Base-by-base conservation (phyloP, 2,888 invertebrate species). In the Galerucella pusilla region DNA sequence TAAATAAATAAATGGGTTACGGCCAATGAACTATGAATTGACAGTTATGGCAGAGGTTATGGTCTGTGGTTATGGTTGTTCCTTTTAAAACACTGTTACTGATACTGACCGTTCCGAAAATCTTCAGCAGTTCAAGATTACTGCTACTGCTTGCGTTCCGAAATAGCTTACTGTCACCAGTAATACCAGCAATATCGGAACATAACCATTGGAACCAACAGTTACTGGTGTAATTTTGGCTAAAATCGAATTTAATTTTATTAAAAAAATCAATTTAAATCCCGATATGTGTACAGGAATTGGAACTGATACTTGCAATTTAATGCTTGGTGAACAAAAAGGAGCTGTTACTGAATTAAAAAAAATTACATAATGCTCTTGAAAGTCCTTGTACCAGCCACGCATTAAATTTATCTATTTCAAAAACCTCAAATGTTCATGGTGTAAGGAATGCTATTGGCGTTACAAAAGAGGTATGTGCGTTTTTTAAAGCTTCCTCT, bases 401-500 rank as follows among this genome's bases (percentile, higher is more conserved):
- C 28, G 28, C 67, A 54, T 46, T 71, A 28, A 75, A 75, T 71
- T 61, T 71, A 67, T 67, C 71, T 20, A 35, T 71, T 35, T 71
- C 71, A 35, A 71, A 71, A 67, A 49, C 9, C 52, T 68, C 71
- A 42, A 20, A 57, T 14, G 60, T 20, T 61, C 60, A 61, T 49
- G 59, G 45, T 69, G 69, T 74, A 16, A 66, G 70, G 46, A 75
- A 71, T 64, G 12, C 71, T 28, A 52, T 61, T 14, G 75, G 75
- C n/a, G 71, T 45, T 71, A 68, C 71, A 16, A 65, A 68, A 63
- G 67, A 75, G 68, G 54, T 68, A 28, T 46, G 46, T 46, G 46
- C 46, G 28, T 2, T 28, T 28, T 28, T 28, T 28, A 28, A 28
- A 28, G 28, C 28, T 28, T 28, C 2, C 28, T 1, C 28, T 28